phyloP scores from a whole-genome alignment of 2,888 invertebrate genomes.

The Parnassius orleans region DNA sequence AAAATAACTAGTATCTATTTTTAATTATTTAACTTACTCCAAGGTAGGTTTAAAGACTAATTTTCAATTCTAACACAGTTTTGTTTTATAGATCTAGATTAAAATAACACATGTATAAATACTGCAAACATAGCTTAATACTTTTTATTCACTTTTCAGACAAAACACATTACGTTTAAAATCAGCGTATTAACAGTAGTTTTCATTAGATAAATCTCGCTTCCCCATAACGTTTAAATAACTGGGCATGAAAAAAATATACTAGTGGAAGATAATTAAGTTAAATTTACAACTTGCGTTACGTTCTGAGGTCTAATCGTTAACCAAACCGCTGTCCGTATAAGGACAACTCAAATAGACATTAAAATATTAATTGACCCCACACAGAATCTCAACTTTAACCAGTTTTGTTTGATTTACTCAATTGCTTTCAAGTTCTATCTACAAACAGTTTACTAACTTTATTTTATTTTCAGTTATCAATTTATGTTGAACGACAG shows the following conservation, averaged over 20 bases:
- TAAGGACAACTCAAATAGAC: constrained; percentile 5
- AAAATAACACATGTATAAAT: constrained; percentile 22
- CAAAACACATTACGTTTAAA: constrained; percentile 15
- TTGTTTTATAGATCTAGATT: constrained; percentile 21
- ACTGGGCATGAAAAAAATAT: background rate
- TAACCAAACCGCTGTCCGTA: background rate
- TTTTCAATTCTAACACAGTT: constrained; percentile 16
- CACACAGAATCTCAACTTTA: background rate
- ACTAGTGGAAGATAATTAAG: background rate
- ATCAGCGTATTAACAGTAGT: constrained; percentile 18
- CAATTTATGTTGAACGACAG: no score
- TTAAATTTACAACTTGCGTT: background rate
- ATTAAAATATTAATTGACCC: constrained; percentile 9
- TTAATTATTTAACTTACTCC: constrained; percentile 9
- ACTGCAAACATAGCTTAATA: constrained; percentile 20
- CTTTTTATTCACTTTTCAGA: constrained; percentile 9
- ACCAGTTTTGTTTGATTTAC: background rate
- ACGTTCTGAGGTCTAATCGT: background rate
- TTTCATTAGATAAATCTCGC: constrained; percentile 20
- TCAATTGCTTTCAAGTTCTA: no score
- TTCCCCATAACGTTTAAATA: constrained; percentile 11
- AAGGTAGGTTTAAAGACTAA: constrained; percentile 22
- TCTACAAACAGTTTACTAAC: no score
- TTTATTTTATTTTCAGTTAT: no score
- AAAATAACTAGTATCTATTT: constrained; percentile 27